These are phyloP conservation scores for Pomatostomus ruficeps DNA, from an alignment of 2,113 vertebrate genomes.

Conservation along the genomic window DNA sequence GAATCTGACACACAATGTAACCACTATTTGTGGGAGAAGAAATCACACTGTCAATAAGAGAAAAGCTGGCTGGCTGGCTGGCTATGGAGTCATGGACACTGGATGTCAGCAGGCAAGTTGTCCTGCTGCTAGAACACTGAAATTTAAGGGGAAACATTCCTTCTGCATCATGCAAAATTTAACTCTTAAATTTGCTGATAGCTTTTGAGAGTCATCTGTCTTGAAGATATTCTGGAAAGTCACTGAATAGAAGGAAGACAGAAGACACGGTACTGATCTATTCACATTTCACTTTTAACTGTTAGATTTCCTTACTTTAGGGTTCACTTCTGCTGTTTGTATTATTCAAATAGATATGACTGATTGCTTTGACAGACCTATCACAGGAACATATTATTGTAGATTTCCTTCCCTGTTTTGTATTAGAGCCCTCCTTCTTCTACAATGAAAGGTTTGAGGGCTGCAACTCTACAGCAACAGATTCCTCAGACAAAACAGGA, in stretches of 20 bases:
- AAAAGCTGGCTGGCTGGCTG: neutral
- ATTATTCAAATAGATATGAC: neutral
- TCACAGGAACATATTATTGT: neutral
- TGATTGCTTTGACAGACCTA: neutral
- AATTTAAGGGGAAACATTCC: neutral
- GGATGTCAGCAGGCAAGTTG: neutral
- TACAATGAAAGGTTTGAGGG: neutral
- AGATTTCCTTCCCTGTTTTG: neutral
- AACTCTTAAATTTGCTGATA: neutral
- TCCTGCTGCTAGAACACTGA: neutral
- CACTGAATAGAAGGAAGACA: neutral
- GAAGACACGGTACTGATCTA: neutral
- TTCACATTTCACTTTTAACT: neutral
- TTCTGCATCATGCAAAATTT: neutral
- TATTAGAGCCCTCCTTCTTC: neutral
- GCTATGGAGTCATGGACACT: neutral
- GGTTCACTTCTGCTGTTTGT: neutral
- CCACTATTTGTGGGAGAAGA: neutral
- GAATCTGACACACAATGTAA: neutral
- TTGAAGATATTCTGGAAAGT: neutral
- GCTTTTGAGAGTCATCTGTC: neutral
- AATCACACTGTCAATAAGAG: neutral
- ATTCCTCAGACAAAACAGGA: neutral
- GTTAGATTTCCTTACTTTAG: neutral
- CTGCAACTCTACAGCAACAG: neutral